Evolutionary conservation across 2,888 invertebrate species (phyloP).

Genomic region (Glyphotaelius pellucidus): DNA sequence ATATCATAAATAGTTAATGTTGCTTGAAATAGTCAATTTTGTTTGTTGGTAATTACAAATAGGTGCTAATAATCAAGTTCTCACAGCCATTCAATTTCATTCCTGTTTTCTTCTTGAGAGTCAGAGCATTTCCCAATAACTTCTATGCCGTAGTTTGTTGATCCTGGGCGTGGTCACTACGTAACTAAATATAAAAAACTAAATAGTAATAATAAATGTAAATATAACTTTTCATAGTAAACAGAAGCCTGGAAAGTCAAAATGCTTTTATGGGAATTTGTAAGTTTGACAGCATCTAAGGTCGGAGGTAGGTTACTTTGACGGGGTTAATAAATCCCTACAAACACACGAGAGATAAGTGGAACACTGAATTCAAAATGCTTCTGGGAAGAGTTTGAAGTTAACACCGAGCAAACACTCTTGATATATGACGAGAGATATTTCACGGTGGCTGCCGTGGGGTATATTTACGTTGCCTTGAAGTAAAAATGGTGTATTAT

Average conservation of each 20-base stretch:
- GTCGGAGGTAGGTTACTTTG: constrained; percentile 3
- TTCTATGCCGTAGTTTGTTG: background rate
- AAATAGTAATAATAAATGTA: background rate
- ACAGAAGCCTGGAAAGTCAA: background rate
- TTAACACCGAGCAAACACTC: constrained; percentile 33
- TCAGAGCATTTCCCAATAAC: background rate
- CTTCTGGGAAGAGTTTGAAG: constrained; percentile 36
- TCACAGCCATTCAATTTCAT: background rate
- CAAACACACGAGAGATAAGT: constrained; percentile 10
- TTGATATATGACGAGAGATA: constrained; percentile 38
- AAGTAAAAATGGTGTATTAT: constrained; percentile 50
- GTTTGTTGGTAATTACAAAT: background rate
- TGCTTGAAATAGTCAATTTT: background rate
- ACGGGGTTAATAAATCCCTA: constrained; percentile 43
- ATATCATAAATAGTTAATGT: no score
- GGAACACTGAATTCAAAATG: constrained; percentile 15
- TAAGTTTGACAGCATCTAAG: background rate
- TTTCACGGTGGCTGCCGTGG: constrained; percentile 18
- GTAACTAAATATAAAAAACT: no score
- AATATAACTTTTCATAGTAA: background rate
- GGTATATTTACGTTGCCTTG: constrained; percentile 44
- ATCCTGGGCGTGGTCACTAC: background rate
- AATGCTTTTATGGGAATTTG: background rate
- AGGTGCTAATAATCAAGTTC: background rate
- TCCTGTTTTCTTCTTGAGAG: background rate